phyloP scores from a whole-genome alignment of 2,113 vertebrate genomes.

The Pseudopodoces humilis region DNA sequence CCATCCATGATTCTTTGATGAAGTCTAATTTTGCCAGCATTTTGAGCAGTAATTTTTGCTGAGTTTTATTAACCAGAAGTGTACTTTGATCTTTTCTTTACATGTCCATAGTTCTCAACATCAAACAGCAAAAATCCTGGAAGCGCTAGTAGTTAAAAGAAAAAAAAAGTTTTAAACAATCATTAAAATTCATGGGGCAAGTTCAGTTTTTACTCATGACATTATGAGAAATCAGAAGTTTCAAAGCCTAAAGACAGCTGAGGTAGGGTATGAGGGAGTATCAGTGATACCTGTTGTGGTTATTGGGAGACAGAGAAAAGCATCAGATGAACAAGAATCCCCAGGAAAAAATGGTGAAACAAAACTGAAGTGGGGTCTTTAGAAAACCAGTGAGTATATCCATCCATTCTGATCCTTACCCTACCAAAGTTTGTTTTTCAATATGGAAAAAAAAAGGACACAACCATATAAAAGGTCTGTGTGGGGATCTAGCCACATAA shows the following conservation, averaged over 20 bases:
- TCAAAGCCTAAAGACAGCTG: neutral
- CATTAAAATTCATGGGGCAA: conserved; percentile 23
- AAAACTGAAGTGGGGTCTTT: neutral
- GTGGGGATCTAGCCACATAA: neutral
- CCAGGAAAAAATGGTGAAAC: rapidly evolving
- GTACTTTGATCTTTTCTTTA: conserved; percentile 60
- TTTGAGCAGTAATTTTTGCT: conserved; percentile 52
- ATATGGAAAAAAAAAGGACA: neutral
- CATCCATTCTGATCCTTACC: neutral
- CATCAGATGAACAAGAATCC: neutral
- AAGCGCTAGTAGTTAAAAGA: neutral
- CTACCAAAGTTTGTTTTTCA: neutral
- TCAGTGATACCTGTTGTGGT: neutral
- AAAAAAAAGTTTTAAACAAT: neutral
- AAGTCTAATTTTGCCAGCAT: conserved; percentile 40
- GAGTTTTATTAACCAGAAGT: conserved; percentile 46
- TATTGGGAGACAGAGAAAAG: neutral
- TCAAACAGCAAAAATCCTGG: conserved; percentile 50
- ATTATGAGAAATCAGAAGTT: neutral
- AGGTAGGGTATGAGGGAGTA: neutral
- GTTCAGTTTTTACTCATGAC: neutral
- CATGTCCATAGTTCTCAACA: conserved; percentile 21
- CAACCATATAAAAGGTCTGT: neutral
- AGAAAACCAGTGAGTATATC: neutral
- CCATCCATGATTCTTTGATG: conserved; percentile 25